A percentile compares a stretch with the other conserved stretches of the same genome.
These are phyloP conservation scores for Silurus lanzhouensis DNA, from an alignment of 2,797 vertebrate species.

Conservation along the genomic window DNA sequence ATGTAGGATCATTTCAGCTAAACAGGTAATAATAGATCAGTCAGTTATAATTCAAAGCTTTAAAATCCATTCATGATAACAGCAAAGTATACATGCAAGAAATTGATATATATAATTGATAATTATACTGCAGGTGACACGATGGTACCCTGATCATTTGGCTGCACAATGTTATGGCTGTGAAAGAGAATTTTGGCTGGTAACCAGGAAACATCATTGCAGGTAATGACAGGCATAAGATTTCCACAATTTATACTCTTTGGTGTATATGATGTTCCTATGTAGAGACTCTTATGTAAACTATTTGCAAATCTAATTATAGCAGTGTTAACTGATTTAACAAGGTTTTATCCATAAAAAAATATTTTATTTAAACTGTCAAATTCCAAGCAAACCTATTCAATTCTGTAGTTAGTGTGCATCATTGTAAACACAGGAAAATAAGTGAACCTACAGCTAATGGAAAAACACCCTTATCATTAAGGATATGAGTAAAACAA, in stretches of 20 bases:
- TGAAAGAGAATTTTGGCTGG: constrained; percentile 94
- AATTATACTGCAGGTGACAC: constrained; percentile 82
- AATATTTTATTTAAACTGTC: not conserved
- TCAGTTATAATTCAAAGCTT: not conserved
- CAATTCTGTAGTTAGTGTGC: not conserved
- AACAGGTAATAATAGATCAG: not conserved
- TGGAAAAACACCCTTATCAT: not conserved
- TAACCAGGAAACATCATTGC: constrained; percentile 94
- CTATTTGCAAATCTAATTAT: not conserved
- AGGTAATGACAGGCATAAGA: constrained; percentile 73
- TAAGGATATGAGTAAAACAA: no score
- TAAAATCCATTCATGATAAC: not conserved
- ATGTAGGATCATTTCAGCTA: not conserved
- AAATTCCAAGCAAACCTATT: not conserved
- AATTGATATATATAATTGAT: not conserved
- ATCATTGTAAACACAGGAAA: not conserved
- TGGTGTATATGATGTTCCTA: not conserved
- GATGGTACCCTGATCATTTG: constrained; percentile 96
- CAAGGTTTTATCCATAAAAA: not conserved
- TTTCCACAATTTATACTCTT: not conserved
- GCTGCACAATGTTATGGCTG: constrained; percentile 95
- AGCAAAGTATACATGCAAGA: not conserved
- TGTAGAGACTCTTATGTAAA: not conserved
- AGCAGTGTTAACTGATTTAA: not conserved
- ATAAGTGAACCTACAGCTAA: not conserved